Base-by-base conservation (phyloP, 2,113 vertebrate genomes). In the Lophotis ruficrista region DNA sequence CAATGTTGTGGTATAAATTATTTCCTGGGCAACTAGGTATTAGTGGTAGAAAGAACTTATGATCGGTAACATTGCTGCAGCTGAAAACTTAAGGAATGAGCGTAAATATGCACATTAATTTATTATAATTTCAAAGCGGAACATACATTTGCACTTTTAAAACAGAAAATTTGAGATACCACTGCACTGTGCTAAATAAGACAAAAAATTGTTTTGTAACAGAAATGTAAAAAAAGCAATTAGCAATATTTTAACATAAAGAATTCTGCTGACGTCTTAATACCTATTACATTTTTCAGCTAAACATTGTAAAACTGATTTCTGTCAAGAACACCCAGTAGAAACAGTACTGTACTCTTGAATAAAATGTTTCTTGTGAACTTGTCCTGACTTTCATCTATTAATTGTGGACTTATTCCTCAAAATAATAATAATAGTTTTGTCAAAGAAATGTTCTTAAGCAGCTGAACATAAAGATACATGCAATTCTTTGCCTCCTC, bases 1-100 rank as follows among this genome's bases (percentile, higher is more conserved):
- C 64, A 75, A 7, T 73, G 78, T 93, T 77, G 80, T 7, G 4
- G 25, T 66, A 89, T 81, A 86, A 90, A 93, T 95, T 95, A 92
- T 90, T 92, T 81, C n/a, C 23, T 60, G 64, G 20, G 17, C n/a
- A 56, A 92, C 94, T 89, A 89, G 64, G 45, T 72, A 57, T 88
- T 94, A 87, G n/a, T 47, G 56, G 28, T 51, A 87, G 76, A 83
- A 83, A 53, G 14, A 84, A 75, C 16, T 94, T 72, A 70, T 35
- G 54, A 54, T 83, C 66, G 89, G 56, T 78, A 94, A 89, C 30
- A 78, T 30, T 62, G 18, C 53, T 64, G 80, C 30, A 73, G n/a
- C 31, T 86, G 54, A 92, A 90, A 92, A 90, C 28, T 35, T 88
- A 61, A 62, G 50, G 61, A 91, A 24, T 45, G 28, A 66, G 31